Base-by-base conservation (phyloP, 2,888 invertebrate genomes). In the Epicampocera succincta region DNA sequence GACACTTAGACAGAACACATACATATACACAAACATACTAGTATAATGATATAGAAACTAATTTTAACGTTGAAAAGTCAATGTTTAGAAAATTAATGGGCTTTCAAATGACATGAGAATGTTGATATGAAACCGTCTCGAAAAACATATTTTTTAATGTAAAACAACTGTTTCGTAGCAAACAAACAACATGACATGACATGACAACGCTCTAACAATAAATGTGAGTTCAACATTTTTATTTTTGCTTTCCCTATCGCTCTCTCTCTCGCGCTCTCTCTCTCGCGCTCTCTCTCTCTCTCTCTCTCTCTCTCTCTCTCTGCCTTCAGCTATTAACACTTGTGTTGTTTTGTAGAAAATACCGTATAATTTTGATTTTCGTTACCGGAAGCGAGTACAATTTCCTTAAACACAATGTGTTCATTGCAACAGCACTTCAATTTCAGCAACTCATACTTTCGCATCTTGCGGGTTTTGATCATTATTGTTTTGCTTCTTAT, bases 391-490 rank as follows among this genome's bases (percentile, higher is more conserved):
- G 75, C 50, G 44, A 25, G 21, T 33, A 25, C 48, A 66, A 66
- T 66, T 58, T 65, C n/a, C 61, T 48, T 9, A 33, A 48, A n/a
- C 40, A 50, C n/a, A 48, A 11, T 50, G 50, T 65, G 44, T 2
- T 5, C 11, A 15, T n/a, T 12, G 15, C 5, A n/a, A 5, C 46
- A 58, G 19, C 17, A 40, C 12, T 25, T 11, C 5, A 19, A 40
- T 19, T 48, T 19, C 48, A 50, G 19, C 56, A 48, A 58, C 40
- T 65, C 65, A 48, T 56, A 21, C 38, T 9, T 46, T 11, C 6
- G 25, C 11, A n/a, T 44, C 66, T 60, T 66, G 50, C 44, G 46
- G 60, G 25, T 46, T 72, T 72, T 38, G 29, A 72, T 78, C 44
- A 60, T 48, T 40, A n/a, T 61, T 52, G 1, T 33, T 60, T 38